Percentiles rank a stretch among this genome's conserved stretches.
Conservation (phyloP, 2,888 invertebrate species). For the Tuberolachnus salignus region DNA sequence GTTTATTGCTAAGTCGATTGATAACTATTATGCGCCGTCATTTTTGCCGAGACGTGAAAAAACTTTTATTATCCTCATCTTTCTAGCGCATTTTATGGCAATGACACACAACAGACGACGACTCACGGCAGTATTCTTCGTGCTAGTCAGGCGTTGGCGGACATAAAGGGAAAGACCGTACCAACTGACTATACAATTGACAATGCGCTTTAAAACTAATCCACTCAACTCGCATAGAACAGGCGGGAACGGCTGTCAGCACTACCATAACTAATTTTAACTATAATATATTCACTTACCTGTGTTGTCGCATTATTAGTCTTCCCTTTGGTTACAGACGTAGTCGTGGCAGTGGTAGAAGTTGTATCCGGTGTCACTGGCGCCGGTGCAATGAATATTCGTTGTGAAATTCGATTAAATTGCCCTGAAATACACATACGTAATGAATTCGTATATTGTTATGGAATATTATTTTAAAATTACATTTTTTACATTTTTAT, state of each 20-base stretch:
- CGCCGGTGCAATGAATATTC: slow-evolving; percentile 61
- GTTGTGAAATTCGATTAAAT: slow-evolving; percentile 59
- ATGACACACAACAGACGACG: neutral
- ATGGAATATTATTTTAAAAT: too few species aligned
- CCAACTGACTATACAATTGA: too few species aligned
- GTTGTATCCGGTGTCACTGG: slow-evolving; percentile 60
- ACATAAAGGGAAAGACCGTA: neutral
- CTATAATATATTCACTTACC: slow-evolving; percentile 11
- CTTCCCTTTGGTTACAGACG: slow-evolving; percentile 31
- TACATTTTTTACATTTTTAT: too few species aligned
- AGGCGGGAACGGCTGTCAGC: neutral
- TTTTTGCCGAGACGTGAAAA: neutral
- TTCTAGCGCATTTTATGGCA: neutral
- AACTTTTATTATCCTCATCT: neutral
- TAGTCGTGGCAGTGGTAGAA: slow-evolving; percentile 58
- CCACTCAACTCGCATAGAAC: neutral
- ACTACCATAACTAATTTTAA: neutral
- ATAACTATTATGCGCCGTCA: neutral
- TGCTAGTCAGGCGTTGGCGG: neutral
- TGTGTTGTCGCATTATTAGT: slow-evolving; percentile 46
- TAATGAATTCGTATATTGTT: too few species aligned
- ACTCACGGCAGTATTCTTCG: neutral
- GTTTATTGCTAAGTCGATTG: slow-evolving; percentile 7
- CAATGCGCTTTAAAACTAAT: neutral
- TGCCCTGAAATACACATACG: slow-evolving; percentile 66